A percentile compares a stretch with the other conserved stretches of the same genome.
Conservation (phyloP, 2,113 vertebrate species). For the Isichthys henryi region DNA sequence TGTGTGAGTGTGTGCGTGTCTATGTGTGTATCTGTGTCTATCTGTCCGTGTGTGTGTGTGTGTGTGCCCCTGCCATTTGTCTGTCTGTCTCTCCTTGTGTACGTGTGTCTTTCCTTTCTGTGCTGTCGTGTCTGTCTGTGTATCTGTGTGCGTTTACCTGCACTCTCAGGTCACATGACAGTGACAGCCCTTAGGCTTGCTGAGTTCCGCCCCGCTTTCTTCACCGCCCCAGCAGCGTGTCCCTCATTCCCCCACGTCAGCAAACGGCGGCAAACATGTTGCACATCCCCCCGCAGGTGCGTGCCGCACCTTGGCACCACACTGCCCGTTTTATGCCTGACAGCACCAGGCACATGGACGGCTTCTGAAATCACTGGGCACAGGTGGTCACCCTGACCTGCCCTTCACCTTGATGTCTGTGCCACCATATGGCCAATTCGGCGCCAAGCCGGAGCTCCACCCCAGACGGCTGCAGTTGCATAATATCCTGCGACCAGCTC, state of each 20-base stretch:
- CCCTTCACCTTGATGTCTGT: neutral
- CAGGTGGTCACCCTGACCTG: neutral
- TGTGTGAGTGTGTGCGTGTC: neutral
- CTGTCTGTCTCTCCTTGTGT: neutral
- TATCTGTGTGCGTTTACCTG: neutral
- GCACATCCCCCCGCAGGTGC: neutral
- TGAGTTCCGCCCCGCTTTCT: neutral
- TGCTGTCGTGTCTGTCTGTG: neutral
- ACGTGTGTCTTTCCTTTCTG: too few species aligned
- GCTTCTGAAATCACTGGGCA: neutral
- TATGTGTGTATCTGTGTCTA: neutral
- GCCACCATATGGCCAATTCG: neutral
- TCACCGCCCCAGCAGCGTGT: neutral
- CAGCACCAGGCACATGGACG: neutral
- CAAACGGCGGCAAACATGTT: neutral
- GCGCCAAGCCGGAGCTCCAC: neutral
- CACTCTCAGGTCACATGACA: neutral
- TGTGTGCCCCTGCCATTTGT: neutral
- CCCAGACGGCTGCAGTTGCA: neutral
- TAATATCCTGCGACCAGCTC: neutral
- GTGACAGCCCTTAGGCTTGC: neutral
- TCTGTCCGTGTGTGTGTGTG: neutral
- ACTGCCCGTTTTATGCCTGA: neutral
- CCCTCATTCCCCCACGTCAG: neutral
- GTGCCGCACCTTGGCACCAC: neutral